Evolutionary conservation across 2,113 vertebrate species (phyloP).

Genomic region (Opisthocomus hoazin): DNA sequence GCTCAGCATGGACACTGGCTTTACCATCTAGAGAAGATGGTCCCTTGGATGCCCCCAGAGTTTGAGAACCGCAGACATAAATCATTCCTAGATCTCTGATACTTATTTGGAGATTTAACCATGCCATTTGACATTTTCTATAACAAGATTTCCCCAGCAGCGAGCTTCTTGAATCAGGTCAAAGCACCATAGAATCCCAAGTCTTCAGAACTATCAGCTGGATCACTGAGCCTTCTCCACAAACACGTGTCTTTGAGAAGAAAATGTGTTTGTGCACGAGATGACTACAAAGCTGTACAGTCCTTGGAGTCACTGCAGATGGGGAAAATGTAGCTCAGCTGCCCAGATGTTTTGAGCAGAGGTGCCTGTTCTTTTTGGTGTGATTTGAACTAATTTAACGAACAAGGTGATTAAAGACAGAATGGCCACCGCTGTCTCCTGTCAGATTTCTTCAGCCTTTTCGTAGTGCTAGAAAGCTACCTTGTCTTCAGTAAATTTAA

Average conservation of each 20-base stretch:
- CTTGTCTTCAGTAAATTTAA: neutral
- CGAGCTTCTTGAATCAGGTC: neutral
- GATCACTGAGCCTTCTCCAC: neutral
- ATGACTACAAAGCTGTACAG: neutral
- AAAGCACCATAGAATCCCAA: neutral
- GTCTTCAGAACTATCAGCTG: neutral
- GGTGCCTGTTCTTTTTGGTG: neutral
- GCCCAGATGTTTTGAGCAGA: neutral
- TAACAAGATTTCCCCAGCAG: neutral
- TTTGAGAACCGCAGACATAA: neutral
- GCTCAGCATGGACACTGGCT: accelerated
- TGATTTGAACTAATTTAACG: neutral
- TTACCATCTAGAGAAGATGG: neutral
- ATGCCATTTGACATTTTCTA: neutral
- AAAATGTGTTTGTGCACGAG: neutral
- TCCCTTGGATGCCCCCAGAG: neutral
- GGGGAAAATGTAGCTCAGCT: neutral
- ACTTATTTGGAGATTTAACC: neutral
- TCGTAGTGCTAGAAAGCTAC: neutral
- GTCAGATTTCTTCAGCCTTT: neutral
- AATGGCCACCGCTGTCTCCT: neutral
- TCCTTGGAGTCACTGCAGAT: neutral
- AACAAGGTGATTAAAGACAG: neutral
- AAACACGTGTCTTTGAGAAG: neutral
- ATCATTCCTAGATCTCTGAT: neutral